Percentiles rank a stretch among this genome's conserved stretches.
These are phyloP conservation scores for Drymodes brunneopygia DNA, from an alignment of 2,113 vertebrate species.

Conservation along the genomic window DNA sequence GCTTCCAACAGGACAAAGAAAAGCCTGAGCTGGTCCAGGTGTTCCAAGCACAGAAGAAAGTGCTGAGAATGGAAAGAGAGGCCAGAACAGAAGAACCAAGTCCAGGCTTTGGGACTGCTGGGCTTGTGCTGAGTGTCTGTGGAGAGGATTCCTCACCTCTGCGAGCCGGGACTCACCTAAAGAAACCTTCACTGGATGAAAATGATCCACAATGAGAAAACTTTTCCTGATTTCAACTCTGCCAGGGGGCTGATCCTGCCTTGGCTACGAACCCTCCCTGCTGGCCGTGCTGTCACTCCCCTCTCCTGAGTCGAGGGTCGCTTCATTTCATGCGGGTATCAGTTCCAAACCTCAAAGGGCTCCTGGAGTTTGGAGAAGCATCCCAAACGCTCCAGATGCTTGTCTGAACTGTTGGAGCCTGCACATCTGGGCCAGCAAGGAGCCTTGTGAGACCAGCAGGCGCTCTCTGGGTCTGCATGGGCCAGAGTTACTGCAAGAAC, in stretches of 20 bases:
- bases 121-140: not conserved
- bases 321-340: slow-evolving; percentile 38
- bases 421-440: not conserved
- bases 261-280: not conserved
- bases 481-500: slow-evolving; percentile 14
- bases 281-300: slow-evolving; percentile 19
- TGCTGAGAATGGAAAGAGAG: not conserved
- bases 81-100: not conserved
- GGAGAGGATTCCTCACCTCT: not conserved
- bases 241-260: not conserved
- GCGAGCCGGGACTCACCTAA: not conserved
- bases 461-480: slow-evolving; percentile 26
- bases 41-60: not conserved
- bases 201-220: not conserved
- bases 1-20: not conserved
- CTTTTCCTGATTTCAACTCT: not conserved
- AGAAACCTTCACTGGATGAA: not conserved
- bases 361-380: slow-evolving; percentile 39
- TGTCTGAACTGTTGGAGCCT: slow-evolving; percentile 41
- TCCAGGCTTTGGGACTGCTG: not conserved
- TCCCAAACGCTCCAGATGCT: slow-evolving; percentile 9
- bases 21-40: not conserved
- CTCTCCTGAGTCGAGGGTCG: slow-evolving; percentile 13
- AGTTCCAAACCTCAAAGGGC: slow-evolving; percentile 41
- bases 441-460: not conserved